A percentile compares a stretch with the other conserved stretches of the same genome.
phyloP scores from a whole-genome alignment of 2,113 vertebrate species.

The Corydoras sp. region DNA sequence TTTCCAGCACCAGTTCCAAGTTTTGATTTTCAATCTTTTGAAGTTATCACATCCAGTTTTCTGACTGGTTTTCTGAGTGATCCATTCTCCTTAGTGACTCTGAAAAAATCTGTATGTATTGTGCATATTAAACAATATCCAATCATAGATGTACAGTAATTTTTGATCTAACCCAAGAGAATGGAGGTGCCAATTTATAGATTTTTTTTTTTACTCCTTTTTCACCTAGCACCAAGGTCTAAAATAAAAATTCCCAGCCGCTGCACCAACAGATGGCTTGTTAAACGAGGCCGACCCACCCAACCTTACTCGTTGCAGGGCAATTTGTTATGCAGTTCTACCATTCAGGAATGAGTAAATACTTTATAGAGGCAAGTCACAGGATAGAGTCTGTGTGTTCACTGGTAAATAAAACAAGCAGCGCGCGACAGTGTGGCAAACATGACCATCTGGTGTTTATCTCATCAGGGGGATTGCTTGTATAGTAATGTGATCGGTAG shows the following conservation, averaged over 20 bases:
- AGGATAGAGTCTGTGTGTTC: slow-evolving; percentile 33
- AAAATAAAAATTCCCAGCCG: not conserved
- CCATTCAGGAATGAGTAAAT: slow-evolving; percentile 31
- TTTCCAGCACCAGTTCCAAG: no score
- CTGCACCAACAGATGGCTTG: slow-evolving; percentile 18
- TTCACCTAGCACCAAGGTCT: not conserved
- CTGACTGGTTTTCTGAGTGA: no score
- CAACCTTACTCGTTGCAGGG: slow-evolving; percentile 20
- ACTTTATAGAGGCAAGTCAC: slow-evolving; percentile 33
- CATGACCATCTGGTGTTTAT: slow-evolving; percentile 43
- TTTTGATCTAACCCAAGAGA: no score
- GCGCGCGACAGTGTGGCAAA: slow-evolving; percentile 37
- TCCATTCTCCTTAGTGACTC: no score
- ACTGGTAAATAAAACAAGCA: slow-evolving; percentile 41
- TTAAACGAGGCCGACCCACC: slow-evolving; percentile 6
- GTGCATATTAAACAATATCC: no score
- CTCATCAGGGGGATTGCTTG: no score
- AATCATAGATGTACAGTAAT: no score
- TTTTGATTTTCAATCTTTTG: no score
- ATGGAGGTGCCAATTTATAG: no score
- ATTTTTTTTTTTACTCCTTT: not conserved
- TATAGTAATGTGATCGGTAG: no score
- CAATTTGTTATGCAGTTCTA: slow-evolving; percentile 36
- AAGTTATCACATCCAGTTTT: no score
- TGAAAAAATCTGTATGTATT: no score